Evolutionary conservation across 2,797 vertebrate species (phyloP), one percentile per base, ranked within the genome.

Genomic region (Catharus ustulatus): DNA sequence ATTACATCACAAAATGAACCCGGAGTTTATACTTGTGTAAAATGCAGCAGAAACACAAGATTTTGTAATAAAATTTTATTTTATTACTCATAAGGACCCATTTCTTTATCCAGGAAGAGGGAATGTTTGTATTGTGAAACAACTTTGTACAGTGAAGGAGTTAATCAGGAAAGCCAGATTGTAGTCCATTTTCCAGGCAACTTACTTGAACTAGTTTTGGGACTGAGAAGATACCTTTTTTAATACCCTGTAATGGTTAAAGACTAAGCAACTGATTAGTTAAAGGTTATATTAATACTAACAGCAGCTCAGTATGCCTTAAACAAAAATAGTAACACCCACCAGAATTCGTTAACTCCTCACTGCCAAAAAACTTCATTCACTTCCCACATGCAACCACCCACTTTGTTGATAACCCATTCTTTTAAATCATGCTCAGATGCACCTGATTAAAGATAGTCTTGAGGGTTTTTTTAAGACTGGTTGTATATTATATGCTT

Each of bases 361-460:
- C 75, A 54, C 42, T 2, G 6, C 72, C 20, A 4, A 79, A 83
- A n/a, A 84, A 83, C 48, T 90, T 55, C 48, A 74, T 83, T 95
- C 81, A 68, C 93, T 93, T 94, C 93, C 93, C 90, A 97, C 90
- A 30, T 77, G 45, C 45, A 85, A 11, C 78, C 89, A 87, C 94
- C 84, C 92, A 94, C 93, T 80, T n/a, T 77, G n/a, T 64, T 76
- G 81, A 57, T 93, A 90, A 64, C 42, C 94, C 45, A 40, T 89
- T 95, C 54, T 85, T 90, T 85, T 77, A 93, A 92, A 75, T 80
- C 81, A 90, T 82, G 43, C 38, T 91, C 75, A 92, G 74, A 93
- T 89, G 80, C 64, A 79, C 34, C 57, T 82, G 38, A 72, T 93
- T 85, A 83, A 95, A 87, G 71, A 69, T 27, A 80, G 49, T 64